Conservation (phyloP, 2,797 vertebrate species). For the Hypotaenidia okinawae region DNA sequence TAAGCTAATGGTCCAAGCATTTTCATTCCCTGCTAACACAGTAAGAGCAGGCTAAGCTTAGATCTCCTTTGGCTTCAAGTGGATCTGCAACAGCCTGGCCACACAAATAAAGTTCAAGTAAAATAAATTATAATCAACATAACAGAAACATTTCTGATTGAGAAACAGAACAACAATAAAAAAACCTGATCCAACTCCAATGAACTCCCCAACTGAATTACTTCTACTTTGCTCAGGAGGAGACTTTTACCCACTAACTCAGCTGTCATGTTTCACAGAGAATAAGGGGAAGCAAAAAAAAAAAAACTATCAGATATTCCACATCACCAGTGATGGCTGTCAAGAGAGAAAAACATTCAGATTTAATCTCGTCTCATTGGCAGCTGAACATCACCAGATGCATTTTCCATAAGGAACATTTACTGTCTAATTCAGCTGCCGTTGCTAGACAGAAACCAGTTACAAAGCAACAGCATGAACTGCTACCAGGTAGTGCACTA, state of each 20-base stretch:
- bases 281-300: not conserved
- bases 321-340: not conserved
- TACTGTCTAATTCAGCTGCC: not conserved
- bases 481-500: not conserved
- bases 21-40: not conserved
- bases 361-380: not conserved
- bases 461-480: not conserved
- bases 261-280: not conserved
- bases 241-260: not conserved
- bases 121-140: not conserved
- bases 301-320: not conserved
- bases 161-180: not conserved
- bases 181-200: not conserved
- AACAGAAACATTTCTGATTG: not conserved
- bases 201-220: not conserved
- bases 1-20: not conserved
- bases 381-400: not conserved
- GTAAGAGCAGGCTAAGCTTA: not conserved
- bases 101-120: not conserved
- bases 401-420: not conserved
- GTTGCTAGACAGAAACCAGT: not conserved
- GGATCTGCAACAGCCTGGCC: not conserved
- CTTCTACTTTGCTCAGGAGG: not conserved
- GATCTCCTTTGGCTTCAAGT: not conserved
- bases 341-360: not conserved